Evolutionary conservation across 2,888 invertebrate species (phyloP), one percentile per base, ranked within the genome.

Genomic region (Acanthosepion lycidas): DNA sequence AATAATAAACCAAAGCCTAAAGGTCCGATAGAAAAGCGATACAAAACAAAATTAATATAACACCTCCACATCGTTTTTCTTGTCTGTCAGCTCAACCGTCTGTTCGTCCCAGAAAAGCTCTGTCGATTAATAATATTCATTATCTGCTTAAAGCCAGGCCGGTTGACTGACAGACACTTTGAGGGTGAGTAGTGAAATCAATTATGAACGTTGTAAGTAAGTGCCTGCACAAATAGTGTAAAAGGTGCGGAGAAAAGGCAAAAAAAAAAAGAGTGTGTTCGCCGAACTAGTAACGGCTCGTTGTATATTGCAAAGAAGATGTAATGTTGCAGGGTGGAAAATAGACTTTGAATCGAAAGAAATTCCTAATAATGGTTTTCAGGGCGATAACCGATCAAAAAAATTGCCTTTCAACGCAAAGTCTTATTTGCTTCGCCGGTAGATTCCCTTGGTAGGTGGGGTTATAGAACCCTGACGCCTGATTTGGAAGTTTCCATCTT

Each of bases 71-170:
- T 12, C 15, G n/a, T 78, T 78, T 78, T 78, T 23, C 8, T n/a
- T 78, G 78, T 78, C 78, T 33, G 15, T n/a, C 12, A 78, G n/a
- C 33, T n/a, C 12, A 12, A n/a, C 33, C 4, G 78, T 78, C 78
- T n/a, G 78, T n/a, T 8, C 78, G n/a, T 12, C 12, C 78, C n/a
- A 78, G n/a, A n/a, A 78, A 78, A 9, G 9, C 9, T 78, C 78
- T n/a, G 15, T 78, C 78, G n/a, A 78, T 78, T 78, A 78, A 78
- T 78, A 78, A 78, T 78, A n/a, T 78, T 78, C 78, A 78, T 78
- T 78, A n/a, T 78, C 78, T 12, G 78, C 78, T 78, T 78, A 78
- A 78, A 78, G 78, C n/a, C 78, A 78, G 78, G 5, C n/a, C n/a
- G n/a, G 78, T 78, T 78, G n/a, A 78, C 78, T 78, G 78, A n/a